Conservation (phyloP, 2,797 vertebrate genomes). For the Gallinago stenura region DNA sequence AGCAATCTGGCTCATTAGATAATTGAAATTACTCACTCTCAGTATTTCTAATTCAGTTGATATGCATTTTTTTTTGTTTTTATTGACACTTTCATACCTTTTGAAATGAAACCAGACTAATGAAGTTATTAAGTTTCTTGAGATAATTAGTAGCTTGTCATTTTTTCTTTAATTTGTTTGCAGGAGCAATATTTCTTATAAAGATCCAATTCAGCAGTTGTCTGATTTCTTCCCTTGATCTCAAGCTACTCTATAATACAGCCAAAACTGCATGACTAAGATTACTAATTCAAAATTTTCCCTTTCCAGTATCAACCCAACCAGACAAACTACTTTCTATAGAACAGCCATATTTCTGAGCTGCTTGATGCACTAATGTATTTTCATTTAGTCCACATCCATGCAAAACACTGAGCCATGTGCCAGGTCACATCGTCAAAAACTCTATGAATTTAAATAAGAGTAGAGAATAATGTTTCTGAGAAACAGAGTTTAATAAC, state of each 20-base stretch:
- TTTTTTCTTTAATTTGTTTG: background rate
- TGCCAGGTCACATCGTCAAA: background rate
- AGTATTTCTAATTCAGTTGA: background rate
- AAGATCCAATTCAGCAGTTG: slow-evolving; percentile 1
- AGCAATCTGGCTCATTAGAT: background rate
- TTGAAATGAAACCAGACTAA: background rate
- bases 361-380: background rate
- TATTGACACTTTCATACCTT: background rate
- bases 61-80: background rate
- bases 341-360: background rate
- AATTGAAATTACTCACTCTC: slow-evolving; percentile 25
- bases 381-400: slow-evolving; percentile 12
- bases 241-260: background rate
- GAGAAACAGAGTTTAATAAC: background rate
- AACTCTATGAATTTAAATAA: slow-evolving; percentile 45
- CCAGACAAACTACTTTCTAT: background rate
- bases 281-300: slow-evolving; percentile 42
- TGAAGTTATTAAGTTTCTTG: background rate
- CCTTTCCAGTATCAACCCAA: background rate
- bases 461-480: background rate
- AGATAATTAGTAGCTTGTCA: slow-evolving; percentile 7
- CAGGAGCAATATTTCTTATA: background rate
- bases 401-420: background rate
- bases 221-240: slow-evolving; percentile 12
- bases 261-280: background rate